Base-by-base conservation (phyloP, 2,888 invertebrate species). In the Ophion obscuratus region DNA sequence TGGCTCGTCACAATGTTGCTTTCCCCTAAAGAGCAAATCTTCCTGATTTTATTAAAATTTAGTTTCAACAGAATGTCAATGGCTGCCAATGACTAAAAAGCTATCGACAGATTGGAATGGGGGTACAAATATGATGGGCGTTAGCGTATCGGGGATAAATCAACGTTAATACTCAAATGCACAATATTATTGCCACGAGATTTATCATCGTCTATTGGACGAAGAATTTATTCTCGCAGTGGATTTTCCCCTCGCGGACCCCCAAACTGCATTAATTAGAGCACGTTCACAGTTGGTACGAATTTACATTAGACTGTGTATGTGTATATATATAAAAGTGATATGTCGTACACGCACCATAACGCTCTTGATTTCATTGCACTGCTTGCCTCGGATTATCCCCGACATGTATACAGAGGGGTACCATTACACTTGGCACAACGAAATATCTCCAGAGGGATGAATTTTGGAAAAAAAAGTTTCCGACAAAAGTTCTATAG, bases 341-440 rank as follows among this genome's bases (percentile, higher is more conserved):
- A 73, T 53, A 64, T 53, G 67, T 62, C 73, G 78, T 73, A 78
- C 83, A 83, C 83, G 83, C 67, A 59, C 67, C 83, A 84, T 81
- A 81, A 81, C 67, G 77, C 62, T 70, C 66, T 31, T 74, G 66
- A 82, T 85, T 84, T 64, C 67, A 81, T 84, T 79, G 85, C 70
- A 75, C 78, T 78, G 66, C 78, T 82, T 79, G 78, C 44, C 66
- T 40, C 27, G 59, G 57, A 74, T 79, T 70, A 71, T 81, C 67
- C 74, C 27, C 11, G 71, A 40, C 9, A 40, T 7, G 17, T 17
- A 17, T 53, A 53, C 53, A 53, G 53, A 5, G 53, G 1, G 1
- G 14, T 5, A 53, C 53, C 53, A 53, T 53, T 53, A 5, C 40
- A 40, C 40, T 40, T 40, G 40, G 40, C 40, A 40, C 9, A 9